Evolutionary conservation across 2,113 vertebrate genomes (phyloP).

Genomic region (Myiozetetes cayanensis): DNA sequence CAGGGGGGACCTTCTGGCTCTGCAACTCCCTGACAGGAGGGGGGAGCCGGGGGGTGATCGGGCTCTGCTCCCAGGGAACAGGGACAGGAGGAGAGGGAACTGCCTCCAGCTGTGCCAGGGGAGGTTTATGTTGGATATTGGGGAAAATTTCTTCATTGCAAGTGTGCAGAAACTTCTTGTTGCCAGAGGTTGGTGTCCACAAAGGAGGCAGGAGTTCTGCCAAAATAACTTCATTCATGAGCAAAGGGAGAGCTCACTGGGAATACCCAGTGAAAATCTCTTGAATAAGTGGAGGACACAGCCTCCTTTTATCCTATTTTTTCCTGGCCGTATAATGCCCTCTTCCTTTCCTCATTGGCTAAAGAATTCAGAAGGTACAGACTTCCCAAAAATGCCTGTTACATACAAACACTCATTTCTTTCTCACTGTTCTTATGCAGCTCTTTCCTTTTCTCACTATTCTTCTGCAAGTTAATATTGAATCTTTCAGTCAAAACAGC

Average conservation of each 20-base stretch:
- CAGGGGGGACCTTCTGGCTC: background rate
- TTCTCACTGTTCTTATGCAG: background rate
- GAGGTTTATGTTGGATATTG: rapidly evolving
- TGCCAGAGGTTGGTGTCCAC: background rate
- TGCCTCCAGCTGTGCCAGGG: background rate
- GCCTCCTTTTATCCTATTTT: background rate
- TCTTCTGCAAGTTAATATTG: background rate
- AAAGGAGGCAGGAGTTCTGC: background rate
- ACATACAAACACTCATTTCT: background rate
- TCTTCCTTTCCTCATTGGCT: background rate
- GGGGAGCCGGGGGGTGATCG: background rate
- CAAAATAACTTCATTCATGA: background rate
- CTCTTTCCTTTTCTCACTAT: background rate
- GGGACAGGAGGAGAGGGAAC: background rate
- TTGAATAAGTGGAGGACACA: background rate
- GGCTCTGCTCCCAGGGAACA: background rate
- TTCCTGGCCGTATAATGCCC: background rate
- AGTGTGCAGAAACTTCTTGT: background rate
- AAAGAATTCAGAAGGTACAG: background rate
- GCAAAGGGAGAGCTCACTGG: background rate
- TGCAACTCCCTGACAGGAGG: background rate
- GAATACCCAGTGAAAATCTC: background rate
- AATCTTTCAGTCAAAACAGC: background rate
- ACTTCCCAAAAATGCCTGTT: background rate
- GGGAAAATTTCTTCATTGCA: rapidly evolving